Percentiles rank a stretch among this genome's conserved stretches.
Conservation (phyloP, 2,113 vertebrate species). For the Petrocephalus microphthalmus region DNA sequence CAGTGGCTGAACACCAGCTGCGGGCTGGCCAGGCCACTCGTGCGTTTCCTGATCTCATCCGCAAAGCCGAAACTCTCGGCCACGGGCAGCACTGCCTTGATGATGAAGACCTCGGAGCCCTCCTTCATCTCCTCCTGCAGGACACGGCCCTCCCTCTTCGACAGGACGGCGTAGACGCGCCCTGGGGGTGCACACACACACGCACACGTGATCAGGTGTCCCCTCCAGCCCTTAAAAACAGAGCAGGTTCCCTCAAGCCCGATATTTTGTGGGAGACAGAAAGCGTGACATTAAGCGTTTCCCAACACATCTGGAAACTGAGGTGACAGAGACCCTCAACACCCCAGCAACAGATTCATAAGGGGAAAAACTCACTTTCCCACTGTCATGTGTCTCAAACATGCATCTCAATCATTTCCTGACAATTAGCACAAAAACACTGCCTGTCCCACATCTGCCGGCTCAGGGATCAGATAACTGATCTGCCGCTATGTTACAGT, state of each 20-base stretch:
- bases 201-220: neutral
- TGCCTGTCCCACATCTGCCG: neutral
- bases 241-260: neutral
- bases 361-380: neutral
- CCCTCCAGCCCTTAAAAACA: constrained; percentile 3
- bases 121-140: constrained; percentile 97
- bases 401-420: neutral
- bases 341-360: neutral
- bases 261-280: constrained; percentile 36
- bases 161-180: constrained; percentile 84
- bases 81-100: constrained; percentile 87
- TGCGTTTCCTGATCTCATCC: constrained; percentile 91
- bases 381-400: neutral
- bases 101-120: constrained; percentile 89
- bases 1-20: constrained; percentile 98
- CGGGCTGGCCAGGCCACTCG: constrained; percentile 91
- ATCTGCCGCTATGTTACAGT: neutral
- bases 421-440: constrained; percentile 13
- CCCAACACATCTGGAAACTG: neutral
- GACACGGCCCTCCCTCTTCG: constrained; percentile 84
- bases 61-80: constrained; percentile 97
- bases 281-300: constrained; percentile 1
- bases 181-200: constrained; percentile 57
- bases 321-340: neutral
- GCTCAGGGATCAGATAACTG: neutral